Conservation (phyloP, 2,888 invertebrate genomes). For the Mythimna pallens region DNA sequence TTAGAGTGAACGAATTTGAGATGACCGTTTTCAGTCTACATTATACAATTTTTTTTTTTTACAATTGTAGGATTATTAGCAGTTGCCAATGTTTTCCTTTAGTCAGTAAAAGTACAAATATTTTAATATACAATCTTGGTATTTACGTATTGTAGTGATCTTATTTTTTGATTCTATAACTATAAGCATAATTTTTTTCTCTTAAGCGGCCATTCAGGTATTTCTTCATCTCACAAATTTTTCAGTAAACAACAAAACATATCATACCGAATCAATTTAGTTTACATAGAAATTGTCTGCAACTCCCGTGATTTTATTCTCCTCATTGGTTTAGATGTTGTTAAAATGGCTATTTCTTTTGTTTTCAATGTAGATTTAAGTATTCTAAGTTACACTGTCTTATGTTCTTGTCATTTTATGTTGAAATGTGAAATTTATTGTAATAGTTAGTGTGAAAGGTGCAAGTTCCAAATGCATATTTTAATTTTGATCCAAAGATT, state of each 20-base stretch:
- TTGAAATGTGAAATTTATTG: constrained; percentile 84
- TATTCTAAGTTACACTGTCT: constrained; percentile 81
- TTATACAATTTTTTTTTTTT: constrained; percentile 89
- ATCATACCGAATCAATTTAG: constrained; percentile 87
- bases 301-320: constrained; percentile 80
- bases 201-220: constrained; percentile 86
- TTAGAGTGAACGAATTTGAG: constrained; percentile 91
- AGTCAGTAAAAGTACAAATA: constrained; percentile 96
- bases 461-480: constrained; percentile 88
- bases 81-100: constrained; percentile 92
- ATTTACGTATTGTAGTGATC: constrained; percentile 91
- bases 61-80: constrained; percentile 90
- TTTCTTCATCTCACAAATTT: constrained; percentile 85
- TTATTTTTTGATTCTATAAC: constrained; percentile 89
- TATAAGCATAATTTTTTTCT: constrained; percentile 89
- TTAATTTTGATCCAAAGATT: constrained; percentile 90
- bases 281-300: constrained; percentile 79
- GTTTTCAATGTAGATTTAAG: constrained; percentile 89
- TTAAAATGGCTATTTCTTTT: constrained; percentile 86
- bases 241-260: constrained; percentile 89
- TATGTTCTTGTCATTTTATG: constrained; percentile 86
- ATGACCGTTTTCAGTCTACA: constrained; percentile 90
- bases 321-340: constrained; percentile 76
- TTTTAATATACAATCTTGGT: constrained; percentile 92
- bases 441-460: constrained; percentile 86